A percentile compares a stretch with the other conserved stretches of the same genome.
phyloP scores from a whole-genome alignment of 2,888 invertebrate species.

The Pardosa pseudoannulata region DNA sequence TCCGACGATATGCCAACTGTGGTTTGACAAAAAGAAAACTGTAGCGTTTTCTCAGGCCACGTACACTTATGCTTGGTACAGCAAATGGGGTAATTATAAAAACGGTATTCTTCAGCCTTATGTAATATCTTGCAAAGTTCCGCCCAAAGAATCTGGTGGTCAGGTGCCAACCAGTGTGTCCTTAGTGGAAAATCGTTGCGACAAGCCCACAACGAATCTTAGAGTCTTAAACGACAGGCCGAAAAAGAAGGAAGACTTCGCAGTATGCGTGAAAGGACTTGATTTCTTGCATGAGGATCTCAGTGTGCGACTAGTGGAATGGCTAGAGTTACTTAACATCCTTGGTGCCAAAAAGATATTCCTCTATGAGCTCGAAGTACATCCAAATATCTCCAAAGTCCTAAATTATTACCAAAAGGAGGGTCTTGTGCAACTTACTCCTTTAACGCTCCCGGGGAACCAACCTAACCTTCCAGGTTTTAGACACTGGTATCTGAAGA shows the following conservation, averaged over 20 bases:
- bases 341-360: constrained; percentile 94
- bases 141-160: constrained; percentile 77
- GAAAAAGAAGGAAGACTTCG: constrained; percentile 85
- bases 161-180: constrained; percentile 83
- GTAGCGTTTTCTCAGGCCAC: constrained; percentile 89
- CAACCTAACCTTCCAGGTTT: constrained; percentile 78
- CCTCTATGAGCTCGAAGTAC: constrained; percentile 90
- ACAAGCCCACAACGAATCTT: constrained; percentile 88
- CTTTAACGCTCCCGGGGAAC: constrained; percentile 81
- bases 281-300: constrained; percentile 95
- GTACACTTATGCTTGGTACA: constrained; percentile 95
- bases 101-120: constrained; percentile 94
- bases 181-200: constrained; percentile 89
- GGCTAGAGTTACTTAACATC: constrained; percentile 91
- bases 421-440: constrained; percentile 80
- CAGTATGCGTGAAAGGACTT: constrained; percentile 94
- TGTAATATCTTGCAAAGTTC: constrained; percentile 91
- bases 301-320: constrained; percentile 92
- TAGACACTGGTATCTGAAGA: constrained; percentile 78
- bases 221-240: constrained; percentile 89
- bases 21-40: constrained; percentile 78
- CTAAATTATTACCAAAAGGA: constrained; percentile 81
- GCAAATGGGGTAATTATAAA: constrained; percentile 95
- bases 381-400: constrained; percentile 92
- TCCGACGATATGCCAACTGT: constrained; percentile 81